A percentile compares a stretch with the other conserved stretches of the same genome.
These are phyloP conservation scores for Chrosomus eos DNA, from an alignment of 2,797 vertebrate species.

Conservation along the genomic window DNA sequence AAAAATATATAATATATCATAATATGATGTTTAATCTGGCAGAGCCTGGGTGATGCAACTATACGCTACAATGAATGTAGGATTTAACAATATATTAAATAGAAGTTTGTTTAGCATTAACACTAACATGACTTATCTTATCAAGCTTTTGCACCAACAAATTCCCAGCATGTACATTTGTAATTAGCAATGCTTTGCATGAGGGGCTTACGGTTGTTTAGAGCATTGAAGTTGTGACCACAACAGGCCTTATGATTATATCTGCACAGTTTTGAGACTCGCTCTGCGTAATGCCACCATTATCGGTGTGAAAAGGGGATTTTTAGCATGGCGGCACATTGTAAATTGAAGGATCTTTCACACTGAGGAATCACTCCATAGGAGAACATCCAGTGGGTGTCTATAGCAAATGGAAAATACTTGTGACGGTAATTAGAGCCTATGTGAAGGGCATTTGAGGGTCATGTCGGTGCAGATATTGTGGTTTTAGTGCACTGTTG, in stretches of 20 bases:
- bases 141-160: not conserved
- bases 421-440: slow-evolving; percentile 6
- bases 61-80: not conserved
- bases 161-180: not conserved
- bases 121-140: not conserved
- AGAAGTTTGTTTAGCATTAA: not conserved
- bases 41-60: not conserved
- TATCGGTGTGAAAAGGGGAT: not conserved
- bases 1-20: not conserved
- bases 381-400: not conserved
- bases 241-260: not conserved
- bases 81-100: not conserved
- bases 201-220: not conserved
- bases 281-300: not conserved
- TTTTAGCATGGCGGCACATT: not conserved
- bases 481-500: not conserved
- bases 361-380: not conserved
- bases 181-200: slow-evolving; percentile 8
- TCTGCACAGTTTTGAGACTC: not conserved
- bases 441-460: slow-evolving; percentile 33
- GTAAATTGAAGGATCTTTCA: slow-evolving; percentile 11
- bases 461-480: not conserved
- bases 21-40: not conserved
- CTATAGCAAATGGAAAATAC: not conserved
- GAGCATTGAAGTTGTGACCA: not conserved